Conservation (phyloP, 2,797 vertebrate genomes). For the Artibeus jamaicensis region DNA sequence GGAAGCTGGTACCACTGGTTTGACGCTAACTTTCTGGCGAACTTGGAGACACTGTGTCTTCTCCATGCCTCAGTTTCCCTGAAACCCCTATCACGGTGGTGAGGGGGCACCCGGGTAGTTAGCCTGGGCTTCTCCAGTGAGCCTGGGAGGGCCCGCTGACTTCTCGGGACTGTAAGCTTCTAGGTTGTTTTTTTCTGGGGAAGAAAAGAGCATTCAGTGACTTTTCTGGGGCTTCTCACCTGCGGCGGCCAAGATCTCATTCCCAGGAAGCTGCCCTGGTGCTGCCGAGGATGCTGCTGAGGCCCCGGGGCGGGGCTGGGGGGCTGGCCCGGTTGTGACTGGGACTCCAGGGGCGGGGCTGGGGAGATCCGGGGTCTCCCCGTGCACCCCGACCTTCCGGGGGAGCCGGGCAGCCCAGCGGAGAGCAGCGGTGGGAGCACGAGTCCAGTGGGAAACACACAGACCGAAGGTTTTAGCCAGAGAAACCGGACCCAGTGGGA, state of each 20-base stretch:
- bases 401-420: neutral
- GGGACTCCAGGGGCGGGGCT: neutral
- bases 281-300: neutral
- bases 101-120: neutral
- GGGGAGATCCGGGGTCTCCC: neutral
- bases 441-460: neutral
- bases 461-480: neutral
- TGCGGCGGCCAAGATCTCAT: neutral
- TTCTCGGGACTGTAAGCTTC: neutral
- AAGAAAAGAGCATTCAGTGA: neutral
- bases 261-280: neutral
- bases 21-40: neutral
- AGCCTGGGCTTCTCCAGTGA: neutral
- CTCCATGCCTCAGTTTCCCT: neutral
- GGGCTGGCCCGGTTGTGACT: neutral
- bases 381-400: neutral
- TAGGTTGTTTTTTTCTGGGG: accelerated
- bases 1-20: neutral
- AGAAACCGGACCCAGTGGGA: neutral
- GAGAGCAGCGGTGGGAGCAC: neutral
- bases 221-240: neutral
- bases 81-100: neutral
- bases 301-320: neutral
- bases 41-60: neutral
- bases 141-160: neutral